Conservation (phyloP, 2,113 vertebrate species). For the Junco hyemalis region DNA sequence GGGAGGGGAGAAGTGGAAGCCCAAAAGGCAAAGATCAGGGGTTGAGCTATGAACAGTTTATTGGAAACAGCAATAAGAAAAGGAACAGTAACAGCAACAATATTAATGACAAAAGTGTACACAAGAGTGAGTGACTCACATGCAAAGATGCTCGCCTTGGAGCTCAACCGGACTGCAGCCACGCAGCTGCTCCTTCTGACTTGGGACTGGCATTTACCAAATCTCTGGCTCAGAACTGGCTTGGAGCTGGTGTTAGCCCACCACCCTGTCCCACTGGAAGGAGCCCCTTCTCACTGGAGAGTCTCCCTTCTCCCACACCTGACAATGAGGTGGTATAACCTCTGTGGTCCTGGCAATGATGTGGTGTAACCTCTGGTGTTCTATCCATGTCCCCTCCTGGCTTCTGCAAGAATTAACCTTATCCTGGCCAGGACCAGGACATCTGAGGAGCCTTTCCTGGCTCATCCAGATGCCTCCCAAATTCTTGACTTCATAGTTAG, state of each 20-base stretch:
- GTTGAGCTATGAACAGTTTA: background rate
- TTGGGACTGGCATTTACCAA: accelerated
- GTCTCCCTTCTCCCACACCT: background rate
- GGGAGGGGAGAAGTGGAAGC: background rate
- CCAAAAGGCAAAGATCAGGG: background rate
- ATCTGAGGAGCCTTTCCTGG: background rate
- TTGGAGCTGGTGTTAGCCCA: background rate
- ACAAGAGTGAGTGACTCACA: background rate
- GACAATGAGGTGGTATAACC: background rate
- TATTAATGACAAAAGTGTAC: background rate
- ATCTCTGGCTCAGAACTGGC: background rate
- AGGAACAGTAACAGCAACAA: background rate
- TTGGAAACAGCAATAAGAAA: background rate
- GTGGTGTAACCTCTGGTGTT: background rate
- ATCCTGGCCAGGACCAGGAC: background rate
- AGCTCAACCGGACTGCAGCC: background rate
- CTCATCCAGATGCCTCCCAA: background rate
- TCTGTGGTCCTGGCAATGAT: background rate
- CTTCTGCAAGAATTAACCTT: background rate
- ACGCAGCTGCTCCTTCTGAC: accelerated
- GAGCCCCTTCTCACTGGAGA: background rate
- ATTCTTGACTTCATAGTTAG: background rate
- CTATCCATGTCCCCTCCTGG: background rate
- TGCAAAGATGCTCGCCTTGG: background rate
- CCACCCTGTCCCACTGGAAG: accelerated